Conservation (phyloP, 2,888 invertebrate genomes). For the Mimumesa dahlbomi region DNA sequence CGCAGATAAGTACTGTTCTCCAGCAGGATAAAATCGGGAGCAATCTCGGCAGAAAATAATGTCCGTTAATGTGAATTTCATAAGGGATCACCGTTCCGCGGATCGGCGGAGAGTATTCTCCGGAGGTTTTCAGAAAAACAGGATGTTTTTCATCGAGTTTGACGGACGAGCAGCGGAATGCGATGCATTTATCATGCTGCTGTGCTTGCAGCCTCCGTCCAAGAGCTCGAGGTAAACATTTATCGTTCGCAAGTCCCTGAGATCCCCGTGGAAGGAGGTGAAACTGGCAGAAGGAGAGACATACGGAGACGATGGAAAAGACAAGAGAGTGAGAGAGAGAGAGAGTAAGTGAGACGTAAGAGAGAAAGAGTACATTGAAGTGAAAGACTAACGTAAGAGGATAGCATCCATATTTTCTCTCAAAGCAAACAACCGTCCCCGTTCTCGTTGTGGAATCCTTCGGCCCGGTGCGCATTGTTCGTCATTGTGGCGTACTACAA, state of each 20-base stretch:
- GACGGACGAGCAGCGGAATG: slow-evolving; percentile 38
- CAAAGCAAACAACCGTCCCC: slow-evolving; percentile 47
- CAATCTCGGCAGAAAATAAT: no score
- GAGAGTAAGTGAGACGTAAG: not conserved
- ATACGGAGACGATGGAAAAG: not conserved
- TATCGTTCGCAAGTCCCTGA: slow-evolving; percentile 42
- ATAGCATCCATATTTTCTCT: slow-evolving; percentile 35
- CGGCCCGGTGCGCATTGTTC: slow-evolving; percentile 50
- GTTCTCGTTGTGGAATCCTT: slow-evolving; percentile 29
- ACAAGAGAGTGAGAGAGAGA: not conserved
- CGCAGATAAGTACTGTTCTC: no score
- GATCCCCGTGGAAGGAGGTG: slow-evolving; percentile 15
- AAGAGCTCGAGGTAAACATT: slow-evolving; percentile 53
- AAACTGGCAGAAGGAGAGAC: slow-evolving; percentile 7
- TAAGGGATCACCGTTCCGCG: not conserved
- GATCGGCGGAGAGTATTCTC: not conserved
- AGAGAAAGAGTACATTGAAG: not conserved
- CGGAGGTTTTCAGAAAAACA: slow-evolving; percentile 22
- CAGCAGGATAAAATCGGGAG: no score
- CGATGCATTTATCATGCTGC: slow-evolving; percentile 51
- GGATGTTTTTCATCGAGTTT: slow-evolving; percentile 51
- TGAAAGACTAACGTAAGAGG: slow-evolving; percentile 26
- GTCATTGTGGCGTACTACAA: slow-evolving; percentile 42
- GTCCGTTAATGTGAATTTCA: slow-evolving; percentile 2
- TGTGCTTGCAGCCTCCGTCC: slow-evolving; percentile 3